Conservation (phyloP, 2,113 vertebrate genomes). For the Petaurus breviceps region DNA sequence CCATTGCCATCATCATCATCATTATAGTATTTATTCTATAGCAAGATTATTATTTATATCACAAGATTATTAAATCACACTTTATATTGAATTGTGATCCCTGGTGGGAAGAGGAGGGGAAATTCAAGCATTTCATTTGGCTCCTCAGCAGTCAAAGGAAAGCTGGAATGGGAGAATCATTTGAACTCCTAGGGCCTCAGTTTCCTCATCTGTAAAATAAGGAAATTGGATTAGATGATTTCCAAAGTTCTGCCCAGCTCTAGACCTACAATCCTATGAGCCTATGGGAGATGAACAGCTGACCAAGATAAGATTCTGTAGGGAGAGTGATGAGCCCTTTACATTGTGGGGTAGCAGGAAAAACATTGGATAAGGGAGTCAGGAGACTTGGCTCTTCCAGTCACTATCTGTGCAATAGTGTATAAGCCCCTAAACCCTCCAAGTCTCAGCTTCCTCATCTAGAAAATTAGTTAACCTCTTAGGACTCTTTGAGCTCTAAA, state of each 20-base stretch:
- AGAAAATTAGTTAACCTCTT: neutral
- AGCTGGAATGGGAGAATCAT: conserved; percentile 5
- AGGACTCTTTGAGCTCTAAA: neutral
- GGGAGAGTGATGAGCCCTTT: neutral
- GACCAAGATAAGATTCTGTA: neutral
- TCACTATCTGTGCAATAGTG: neutral
- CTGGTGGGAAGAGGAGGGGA: neutral
- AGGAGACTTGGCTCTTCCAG: neutral
- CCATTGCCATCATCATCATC: neutral
- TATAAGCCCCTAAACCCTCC: neutral
- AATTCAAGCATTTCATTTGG: neutral
- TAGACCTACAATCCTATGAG: neutral
- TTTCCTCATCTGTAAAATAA: neutral
- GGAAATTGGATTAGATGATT: neutral
- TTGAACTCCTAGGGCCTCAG: neutral
- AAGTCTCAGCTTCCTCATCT: neutral
- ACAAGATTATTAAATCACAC: conserved; percentile 15
- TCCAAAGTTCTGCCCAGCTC: neutral
- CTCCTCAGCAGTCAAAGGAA: neutral
- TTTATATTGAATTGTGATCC: neutral
- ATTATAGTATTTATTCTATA: neutral
- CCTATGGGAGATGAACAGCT: neutral
- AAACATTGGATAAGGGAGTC: neutral
- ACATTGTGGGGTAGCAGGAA: neutral
- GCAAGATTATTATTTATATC: conserved; percentile 36